Conservation (phyloP, 1,140 invertebrate species). For the Procambarus virginalis region DNA sequence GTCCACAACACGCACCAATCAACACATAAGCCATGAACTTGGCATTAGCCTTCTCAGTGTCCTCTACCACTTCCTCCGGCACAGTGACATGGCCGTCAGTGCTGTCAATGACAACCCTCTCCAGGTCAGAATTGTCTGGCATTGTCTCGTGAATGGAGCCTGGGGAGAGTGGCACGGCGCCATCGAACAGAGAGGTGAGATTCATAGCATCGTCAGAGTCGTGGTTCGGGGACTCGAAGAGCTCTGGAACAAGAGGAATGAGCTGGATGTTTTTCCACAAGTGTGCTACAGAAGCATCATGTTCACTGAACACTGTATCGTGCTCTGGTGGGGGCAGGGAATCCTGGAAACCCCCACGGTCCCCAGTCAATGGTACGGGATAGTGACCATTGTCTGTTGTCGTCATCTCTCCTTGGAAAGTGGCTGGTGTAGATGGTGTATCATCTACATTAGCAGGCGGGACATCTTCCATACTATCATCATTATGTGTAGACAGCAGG, state of each 20-base stretch:
- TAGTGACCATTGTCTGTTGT: neutral
- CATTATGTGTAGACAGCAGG: neutral
- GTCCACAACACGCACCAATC: conserved; percentile 67
- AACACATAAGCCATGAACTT: conserved; percentile 68
- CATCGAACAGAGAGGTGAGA: conserved; percentile 52
- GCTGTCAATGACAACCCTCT: conserved; percentile 16
- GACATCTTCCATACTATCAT: neutral
- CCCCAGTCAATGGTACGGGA: neutral
- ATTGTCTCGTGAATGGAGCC: neutral
- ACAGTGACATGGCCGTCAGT: neutral
- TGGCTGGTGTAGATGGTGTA: neutral
- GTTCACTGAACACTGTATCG: neutral
- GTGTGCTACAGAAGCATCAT: conserved; percentile 46
- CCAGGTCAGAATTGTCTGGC: conserved; percentile 13
- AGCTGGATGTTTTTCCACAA: conserved; percentile 60
- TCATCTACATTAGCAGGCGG: neutral
- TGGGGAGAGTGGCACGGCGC: conserved; percentile 43
- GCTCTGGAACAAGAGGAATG: conserved; percentile 55
- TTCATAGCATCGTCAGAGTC: conserved; percentile 36
- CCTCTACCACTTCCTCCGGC: conserved; percentile 12
- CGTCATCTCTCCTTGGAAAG: neutral
- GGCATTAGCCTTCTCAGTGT: conserved; percentile 47
- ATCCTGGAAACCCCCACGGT: neutral
- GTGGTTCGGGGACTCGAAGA: conserved; percentile 42
- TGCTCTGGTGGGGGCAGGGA: neutral